Base-by-base conservation (phyloP, 2,888 invertebrate species). In the Tenthredo distinguenda region DNA sequence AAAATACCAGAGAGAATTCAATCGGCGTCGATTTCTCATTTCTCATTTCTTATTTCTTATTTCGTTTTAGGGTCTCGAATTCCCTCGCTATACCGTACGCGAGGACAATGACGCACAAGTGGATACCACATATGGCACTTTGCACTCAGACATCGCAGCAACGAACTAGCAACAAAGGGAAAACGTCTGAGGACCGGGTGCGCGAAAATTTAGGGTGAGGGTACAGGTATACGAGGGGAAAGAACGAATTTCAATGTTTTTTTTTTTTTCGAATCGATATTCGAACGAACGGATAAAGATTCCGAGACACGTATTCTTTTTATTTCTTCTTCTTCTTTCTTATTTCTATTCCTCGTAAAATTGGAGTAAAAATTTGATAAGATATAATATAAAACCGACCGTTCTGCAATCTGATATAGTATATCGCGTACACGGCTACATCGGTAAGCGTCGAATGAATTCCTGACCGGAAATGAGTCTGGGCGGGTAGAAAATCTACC, bases 401-500 rank as follows among this genome's bases (percentile, higher is more conserved):
- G 15, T 47, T 47, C 47, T 47, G 47, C 47, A 15, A 47, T 47
- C 15, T 47, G 47, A 47, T 47, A 15, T 47, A 26, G 65, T 65
- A 15, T 6, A 68, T 34, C 34, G 34, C 68, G 34, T 62, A 12
- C 21, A 62, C 5, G 12, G 10, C 68, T 68, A 62, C 62, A 21
- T 31, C 26, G 18, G 18, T 68, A 12, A 18, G 15, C 26, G 34
- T 68, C 62, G 34, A 74, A 7, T 55, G 18, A 50, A 77, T 77
- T 43, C 34, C 21, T 26, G 62, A 91, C 91, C 92, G 93, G 93
- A 93, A 93, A 91, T 90, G 92, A 92, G 91, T 92, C 89, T 89
- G 90, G 90, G 90, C 91, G 91, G 92, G 90, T 91, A 92, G 92
- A 91, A 74, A 92, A 92, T 92, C 90, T 91, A 91, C 91, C 89